Conservation (phyloP, 1,140 invertebrate species). For the Drosophila auraria region DNA sequence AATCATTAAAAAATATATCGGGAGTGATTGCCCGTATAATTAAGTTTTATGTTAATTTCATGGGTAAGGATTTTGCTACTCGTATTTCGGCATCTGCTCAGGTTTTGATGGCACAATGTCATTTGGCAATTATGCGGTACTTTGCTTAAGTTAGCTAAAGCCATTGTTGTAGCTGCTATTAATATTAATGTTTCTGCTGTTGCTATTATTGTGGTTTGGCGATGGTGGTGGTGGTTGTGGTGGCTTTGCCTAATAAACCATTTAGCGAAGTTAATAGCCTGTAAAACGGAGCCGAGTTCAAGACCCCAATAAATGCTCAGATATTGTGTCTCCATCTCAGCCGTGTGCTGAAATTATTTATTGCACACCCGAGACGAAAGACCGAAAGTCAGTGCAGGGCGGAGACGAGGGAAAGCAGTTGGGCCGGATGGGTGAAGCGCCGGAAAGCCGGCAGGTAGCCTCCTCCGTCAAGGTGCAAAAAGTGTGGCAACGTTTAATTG, state of each 20-base stretch:
- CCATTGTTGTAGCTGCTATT: slow-evolving; percentile 27
- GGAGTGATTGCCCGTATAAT: neutral
- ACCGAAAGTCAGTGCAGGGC: slow-evolving; percentile 36
- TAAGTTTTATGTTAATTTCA: slow-evolving; percentile 7
- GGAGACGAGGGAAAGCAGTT: slow-evolving; percentile 18
- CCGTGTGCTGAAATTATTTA: slow-evolving; percentile 57
- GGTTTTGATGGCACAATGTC: slow-evolving; percentile 44
- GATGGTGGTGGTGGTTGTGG: slow-evolving; percentile 10
- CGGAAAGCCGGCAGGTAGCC: neutral
- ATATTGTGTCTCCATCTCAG: slow-evolving; percentile 42
- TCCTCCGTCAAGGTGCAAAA: slow-evolving; percentile 52
- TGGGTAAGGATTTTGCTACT: slow-evolving; percentile 17
- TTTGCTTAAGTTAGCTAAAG: slow-evolving; percentile 24
- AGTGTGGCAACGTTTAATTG: slow-evolving; percentile 65
- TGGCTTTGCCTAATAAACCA: slow-evolving; percentile 71
- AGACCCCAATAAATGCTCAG: slow-evolving; percentile 60
- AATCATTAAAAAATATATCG: neutral
- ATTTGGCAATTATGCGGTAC: slow-evolving; percentile 52
- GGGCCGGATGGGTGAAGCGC: neutral
- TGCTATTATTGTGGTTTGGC: slow-evolving; percentile 42
- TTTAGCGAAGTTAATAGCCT: slow-evolving; percentile 76
- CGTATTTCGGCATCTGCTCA: slow-evolving; percentile 19
- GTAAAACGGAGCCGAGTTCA: slow-evolving; percentile 68
- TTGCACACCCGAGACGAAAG: slow-evolving; percentile 45
- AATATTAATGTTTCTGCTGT: slow-evolving; percentile 42